Evolutionary conservation across 2,113 vertebrate genomes (phyloP), one percentile per base, ranked within the genome.

Genomic region (Phasianus colchicus): DNA sequence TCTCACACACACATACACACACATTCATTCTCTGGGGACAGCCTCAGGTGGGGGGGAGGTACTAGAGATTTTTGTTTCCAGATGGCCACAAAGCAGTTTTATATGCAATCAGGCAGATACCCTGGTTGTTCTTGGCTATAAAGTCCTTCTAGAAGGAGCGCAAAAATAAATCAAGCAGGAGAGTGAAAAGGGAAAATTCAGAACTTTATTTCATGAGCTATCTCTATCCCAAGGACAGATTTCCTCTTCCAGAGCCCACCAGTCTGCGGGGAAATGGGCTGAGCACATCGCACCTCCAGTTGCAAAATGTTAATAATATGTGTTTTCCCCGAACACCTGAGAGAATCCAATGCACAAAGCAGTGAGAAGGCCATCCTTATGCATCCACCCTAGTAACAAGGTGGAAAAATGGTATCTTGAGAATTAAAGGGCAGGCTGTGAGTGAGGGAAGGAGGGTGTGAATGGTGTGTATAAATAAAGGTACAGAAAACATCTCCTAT

Each of bases 381-480:
- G 22, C 47, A 83, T 58, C 40, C 27, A 66, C 45, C 30, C 3
- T 2, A 70, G 57, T 72, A 95, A 93, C 78, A 94, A 92, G 52
- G 40, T 43, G n/a, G 64, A 77, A 71, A 30, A 74, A 75, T 61
- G 60, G 40, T 19, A 30, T 29, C 0, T 0, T 4, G 42, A 83
- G 79, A 54, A 67, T 70, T 70, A 61, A 93, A 85, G 76, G 66
- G 24, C 45, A 91, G 66, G 13, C 50, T 22, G 15, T 24, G 79
- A 90, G 66, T 52, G 13, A 10, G 8, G 30, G n/a, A 69, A 84
- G 54, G 47, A 74, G 54, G 55, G 64, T 38, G n/a, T 36, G 91
- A 91, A 75, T 43, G 43, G 88, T 94, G 93, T 96, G 52, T 95
- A 86, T 94, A 94, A 96, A 97, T 89, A 94, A 92, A 93, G 80